Conservation (phyloP, 2,888 invertebrate genomes). For the Luffia ferchaultella region DNA sequence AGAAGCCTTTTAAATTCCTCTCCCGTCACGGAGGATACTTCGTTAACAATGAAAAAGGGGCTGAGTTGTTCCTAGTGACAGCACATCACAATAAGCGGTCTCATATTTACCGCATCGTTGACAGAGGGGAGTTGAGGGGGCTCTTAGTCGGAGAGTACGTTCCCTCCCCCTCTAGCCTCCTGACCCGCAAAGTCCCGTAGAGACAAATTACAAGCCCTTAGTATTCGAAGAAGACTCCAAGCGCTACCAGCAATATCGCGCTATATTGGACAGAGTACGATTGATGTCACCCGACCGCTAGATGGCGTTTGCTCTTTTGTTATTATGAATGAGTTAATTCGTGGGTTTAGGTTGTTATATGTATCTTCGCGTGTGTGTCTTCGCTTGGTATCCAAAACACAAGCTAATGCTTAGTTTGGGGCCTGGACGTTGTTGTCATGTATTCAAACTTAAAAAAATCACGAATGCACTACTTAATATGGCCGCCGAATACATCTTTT, state of each 20-base stretch:
- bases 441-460: too few relatives aligned
- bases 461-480: too few relatives aligned
- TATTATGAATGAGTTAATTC: too few relatives aligned
- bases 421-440: too few relatives aligned
- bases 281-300: background rate
- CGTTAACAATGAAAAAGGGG: background rate
- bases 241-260: background rate
- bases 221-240: background rate
- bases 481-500: too few relatives aligned
- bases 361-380: too few relatives aligned
- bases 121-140: background rate
- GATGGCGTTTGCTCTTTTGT: too few relatives aligned
- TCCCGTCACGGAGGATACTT: background rate
- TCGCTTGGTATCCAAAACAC: too few relatives aligned
- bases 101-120: background rate
- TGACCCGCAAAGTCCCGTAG: background rate
- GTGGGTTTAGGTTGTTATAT: too few relatives aligned
- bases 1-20: background rate
- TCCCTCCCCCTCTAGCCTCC: background rate
- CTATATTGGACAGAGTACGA: background rate
- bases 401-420: too few relatives aligned
- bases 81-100: background rate
- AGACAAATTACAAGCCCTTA: background rate
- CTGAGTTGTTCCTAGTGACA: background rate
- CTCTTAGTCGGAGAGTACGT: too few relatives aligned